These are phyloP conservation scores for Zaprionus vittiger DNA, from an alignment of 1,140 invertebrate genomes.

Conservation along the genomic window DNA sequence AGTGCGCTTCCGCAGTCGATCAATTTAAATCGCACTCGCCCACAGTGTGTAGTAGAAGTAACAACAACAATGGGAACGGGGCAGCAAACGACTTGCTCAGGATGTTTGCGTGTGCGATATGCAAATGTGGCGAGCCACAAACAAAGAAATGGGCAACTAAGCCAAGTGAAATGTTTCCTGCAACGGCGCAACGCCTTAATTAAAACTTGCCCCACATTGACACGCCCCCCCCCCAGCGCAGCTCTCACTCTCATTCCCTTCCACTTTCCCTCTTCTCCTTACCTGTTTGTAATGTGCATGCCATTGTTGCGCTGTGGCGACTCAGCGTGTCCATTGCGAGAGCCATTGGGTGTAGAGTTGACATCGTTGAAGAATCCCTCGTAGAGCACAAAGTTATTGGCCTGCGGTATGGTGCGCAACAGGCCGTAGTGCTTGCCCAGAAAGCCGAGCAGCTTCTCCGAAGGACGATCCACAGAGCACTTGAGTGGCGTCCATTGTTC, in stretches of 20 bases:
- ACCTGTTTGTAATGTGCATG: constrained; percentile 81
- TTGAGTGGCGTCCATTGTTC: constrained; percentile 89
- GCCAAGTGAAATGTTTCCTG: constrained; percentile 79
- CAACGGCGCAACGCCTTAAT: constrained; percentile 68
- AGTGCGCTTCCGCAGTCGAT: constrained; percentile 46
- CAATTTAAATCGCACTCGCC: constrained; percentile 40
- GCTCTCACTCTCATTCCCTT: background rate
- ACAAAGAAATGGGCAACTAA: constrained; percentile 69
- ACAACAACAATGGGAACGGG: constrained; percentile 11
- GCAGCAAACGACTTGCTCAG: constrained; percentile 19
- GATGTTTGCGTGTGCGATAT: constrained; percentile 77
- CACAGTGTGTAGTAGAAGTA: constrained; percentile 1
- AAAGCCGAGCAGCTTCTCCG: constrained; percentile 93
- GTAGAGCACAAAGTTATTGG: constrained; percentile 95
- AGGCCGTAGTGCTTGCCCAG: constrained; percentile 93
- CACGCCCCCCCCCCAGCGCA: background rate
- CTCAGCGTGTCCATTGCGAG: constrained; percentile 58
- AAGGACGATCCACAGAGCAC: constrained; percentile 95
- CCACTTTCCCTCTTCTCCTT: constrained; percentile 30
- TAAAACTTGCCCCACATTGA: constrained; percentile 39
- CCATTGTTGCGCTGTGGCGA: constrained; percentile 52
- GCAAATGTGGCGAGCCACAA: constrained; percentile 52
- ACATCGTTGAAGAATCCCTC: constrained; percentile 90
- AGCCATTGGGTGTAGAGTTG: constrained; percentile 61
- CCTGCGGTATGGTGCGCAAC: constrained; percentile 89